Evolutionary conservation across 2,113 vertebrate species (phyloP).

Genomic region (Brachypodius melanocephalos): DNA sequence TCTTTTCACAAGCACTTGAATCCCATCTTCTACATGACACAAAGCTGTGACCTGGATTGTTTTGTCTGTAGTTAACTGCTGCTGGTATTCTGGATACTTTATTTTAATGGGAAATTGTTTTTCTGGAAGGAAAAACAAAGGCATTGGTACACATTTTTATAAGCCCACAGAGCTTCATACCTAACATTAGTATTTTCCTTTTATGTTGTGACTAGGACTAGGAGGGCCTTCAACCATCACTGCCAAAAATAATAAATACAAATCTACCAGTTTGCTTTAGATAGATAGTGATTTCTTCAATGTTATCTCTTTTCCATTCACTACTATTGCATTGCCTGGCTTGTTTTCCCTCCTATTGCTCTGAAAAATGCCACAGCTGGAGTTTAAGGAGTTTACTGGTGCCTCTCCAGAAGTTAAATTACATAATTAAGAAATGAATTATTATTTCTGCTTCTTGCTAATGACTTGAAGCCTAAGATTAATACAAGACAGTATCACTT

Average conservation of each 20-base stretch:
- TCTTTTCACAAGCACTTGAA: slow-evolving; percentile 66
- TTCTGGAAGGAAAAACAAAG: slow-evolving; percentile 38
- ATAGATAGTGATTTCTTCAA: neutral
- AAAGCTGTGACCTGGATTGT: slow-evolving; percentile 72
- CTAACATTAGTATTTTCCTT: neutral
- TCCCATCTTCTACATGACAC: slow-evolving; percentile 58
- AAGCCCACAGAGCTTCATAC: neutral
- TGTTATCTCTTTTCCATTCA: neutral
- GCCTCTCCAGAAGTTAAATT: neutral
- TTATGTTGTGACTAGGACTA: neutral
- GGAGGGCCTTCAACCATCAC: neutral
- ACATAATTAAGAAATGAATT: neutral
- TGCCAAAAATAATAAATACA: neutral
- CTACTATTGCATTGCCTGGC: neutral
- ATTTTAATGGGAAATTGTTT: slow-evolving; percentile 70
- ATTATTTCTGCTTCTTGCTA: neutral
- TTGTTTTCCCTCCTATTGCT: neutral
- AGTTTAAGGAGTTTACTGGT: neutral
- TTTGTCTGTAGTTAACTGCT: slow-evolving; percentile 74
- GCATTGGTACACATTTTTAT: neutral
- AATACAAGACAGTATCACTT: neutral
- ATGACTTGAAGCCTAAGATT: neutral
- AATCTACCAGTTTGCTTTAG: neutral
- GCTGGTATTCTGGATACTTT: slow-evolving; percentile 65
- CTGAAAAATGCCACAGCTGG: neutral